A percentile compares a stretch with the other conserved stretches of the same genome.
Evolutionary conservation across 1,140 invertebrate genomes (phyloP).

Genomic region (Sitobion miscanthi): DNA sequence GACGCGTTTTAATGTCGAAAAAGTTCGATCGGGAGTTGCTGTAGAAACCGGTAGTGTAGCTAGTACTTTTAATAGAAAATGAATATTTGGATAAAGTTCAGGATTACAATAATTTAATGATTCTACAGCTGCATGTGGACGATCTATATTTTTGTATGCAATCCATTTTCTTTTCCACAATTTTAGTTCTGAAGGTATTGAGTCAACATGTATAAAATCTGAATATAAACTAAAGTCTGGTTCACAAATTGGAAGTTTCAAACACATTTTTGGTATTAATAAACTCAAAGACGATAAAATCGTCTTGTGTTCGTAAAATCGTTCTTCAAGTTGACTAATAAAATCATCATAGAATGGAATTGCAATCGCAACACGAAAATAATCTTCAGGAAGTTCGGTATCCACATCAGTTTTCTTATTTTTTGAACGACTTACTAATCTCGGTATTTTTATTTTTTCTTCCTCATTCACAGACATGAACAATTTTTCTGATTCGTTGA

Average conservation of each 20-base stretch:
- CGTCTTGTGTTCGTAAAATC: slow-evolving; percentile 12
- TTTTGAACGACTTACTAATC: background rate
- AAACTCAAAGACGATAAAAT: slow-evolving; percentile 20
- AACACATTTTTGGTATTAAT: background rate
- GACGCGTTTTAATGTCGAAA: slow-evolving; percentile 33
- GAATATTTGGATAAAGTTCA: too few species aligned
- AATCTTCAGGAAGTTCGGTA: background rate
- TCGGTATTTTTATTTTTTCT: slow-evolving; percentile 31
- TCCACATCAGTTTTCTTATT: background rate
- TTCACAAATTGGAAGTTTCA: background rate
- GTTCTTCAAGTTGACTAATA: background rate
- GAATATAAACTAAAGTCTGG: slow-evolving; percentile 24
- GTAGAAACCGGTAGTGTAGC: background rate
- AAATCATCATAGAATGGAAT: background rate
- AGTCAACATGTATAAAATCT: background rate
- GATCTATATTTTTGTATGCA: too few species aligned
- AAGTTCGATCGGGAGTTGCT: slow-evolving; percentile 31
- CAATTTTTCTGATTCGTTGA: background rate
- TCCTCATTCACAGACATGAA: background rate
- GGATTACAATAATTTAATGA: too few species aligned
- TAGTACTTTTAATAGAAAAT: background rate
- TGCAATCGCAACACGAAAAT: too few species aligned
- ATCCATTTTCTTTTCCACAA: too few species aligned
- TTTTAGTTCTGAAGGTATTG: background rate
- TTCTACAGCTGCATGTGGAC: too few species aligned